Evolutionary conservation across 2,888 invertebrate species (phyloP).

Genomic region (Tipula helvola): DNA sequence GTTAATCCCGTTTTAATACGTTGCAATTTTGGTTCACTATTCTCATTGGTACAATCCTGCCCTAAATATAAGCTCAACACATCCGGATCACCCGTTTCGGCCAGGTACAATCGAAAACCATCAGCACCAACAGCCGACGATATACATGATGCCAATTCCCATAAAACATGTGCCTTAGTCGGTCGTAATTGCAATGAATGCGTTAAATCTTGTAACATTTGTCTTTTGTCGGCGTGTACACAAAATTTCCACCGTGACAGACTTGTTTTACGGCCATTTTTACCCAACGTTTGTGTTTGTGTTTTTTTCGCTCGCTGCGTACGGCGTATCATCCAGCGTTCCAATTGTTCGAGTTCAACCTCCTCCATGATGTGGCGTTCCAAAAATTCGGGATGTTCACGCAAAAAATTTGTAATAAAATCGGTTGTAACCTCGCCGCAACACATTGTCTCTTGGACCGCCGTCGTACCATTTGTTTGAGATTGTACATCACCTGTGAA

Average conservation of each 20-base stretch:
- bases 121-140: constrained; percentile 52
- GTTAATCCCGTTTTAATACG: constrained; percentile 19
- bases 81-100: constrained; percentile 36
- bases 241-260: constrained; percentile 45
- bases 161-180: constrained; percentile 49
- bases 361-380: constrained; percentile 50
- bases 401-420: constrained; percentile 40
- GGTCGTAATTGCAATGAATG: constrained; percentile 46
- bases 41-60: constrained; percentile 25
- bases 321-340: constrained; percentile 49
- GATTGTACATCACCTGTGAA: constrained; percentile 5
- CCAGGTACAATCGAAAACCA: constrained; percentile 47
- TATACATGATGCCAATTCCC: constrained; percentile 53
- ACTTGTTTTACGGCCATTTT: constrained; percentile 39
- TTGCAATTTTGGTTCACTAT: constrained; percentile 27
- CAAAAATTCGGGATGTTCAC: constrained; percentile 49
- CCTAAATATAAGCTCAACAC: constrained; percentile 32
- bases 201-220: constrained; percentile 48
- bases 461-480: not conserved
- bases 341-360: constrained; percentile 48
- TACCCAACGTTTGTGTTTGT: constrained; percentile 19
- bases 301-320: constrained; percentile 39
- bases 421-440: constrained; percentile 7
- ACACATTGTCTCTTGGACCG: not conserved
- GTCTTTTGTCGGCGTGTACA: constrained; percentile 50